Base-by-base conservation (phyloP, 2,888 invertebrate genomes). In the Hanleya hanleyi region DNA sequence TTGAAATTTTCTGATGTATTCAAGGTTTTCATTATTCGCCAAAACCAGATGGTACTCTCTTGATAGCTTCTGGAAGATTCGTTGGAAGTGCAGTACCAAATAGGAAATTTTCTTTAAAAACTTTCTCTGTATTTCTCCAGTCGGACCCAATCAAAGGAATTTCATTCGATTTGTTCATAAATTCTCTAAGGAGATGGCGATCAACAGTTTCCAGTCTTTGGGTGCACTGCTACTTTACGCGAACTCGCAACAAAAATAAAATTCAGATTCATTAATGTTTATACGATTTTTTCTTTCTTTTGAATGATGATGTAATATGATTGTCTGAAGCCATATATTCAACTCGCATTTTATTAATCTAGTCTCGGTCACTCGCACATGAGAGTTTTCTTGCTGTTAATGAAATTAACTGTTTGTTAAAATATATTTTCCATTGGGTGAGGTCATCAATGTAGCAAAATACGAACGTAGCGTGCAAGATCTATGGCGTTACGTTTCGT, bases 31-130 rank as follows among this genome's bases (percentile, higher is more conserved):
- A 18, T 69, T 18, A 65, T 26, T 32, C 6, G 62, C 35, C 18
- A 69, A n/a, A 29, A 69, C 37, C 29, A 69, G n/a, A 36, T 69
- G 62, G 32, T 69, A 69, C n/a, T 69, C 29, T 57, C 69, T 57
- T 18, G 12, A 12, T 22, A 67, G 15, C 6, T n/a, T 41, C 22
- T 57, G 18, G 64, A 38, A 18, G 5, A 62, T 37, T 41, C 70
- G 9, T 70, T 67, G 62, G 64, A 70, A 70, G 7, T 64, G 64
- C 22, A 67, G 12, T 15, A 65, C 64, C 26, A 6, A 18, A 4
- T 70, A n/a, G 22, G 22, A 1, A 61, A 36, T 69, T 64, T 9
- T n/a, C 12, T 38, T 69, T 64, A 32, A 70, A 41, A n/a, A 65
- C n/a, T 70, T 70, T 70, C 36, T 35, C 62, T 37, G 62, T 65